Evolutionary conservation across 2,113 vertebrate species (phyloP).

Genomic region (Grammomys surdaster): DNA sequence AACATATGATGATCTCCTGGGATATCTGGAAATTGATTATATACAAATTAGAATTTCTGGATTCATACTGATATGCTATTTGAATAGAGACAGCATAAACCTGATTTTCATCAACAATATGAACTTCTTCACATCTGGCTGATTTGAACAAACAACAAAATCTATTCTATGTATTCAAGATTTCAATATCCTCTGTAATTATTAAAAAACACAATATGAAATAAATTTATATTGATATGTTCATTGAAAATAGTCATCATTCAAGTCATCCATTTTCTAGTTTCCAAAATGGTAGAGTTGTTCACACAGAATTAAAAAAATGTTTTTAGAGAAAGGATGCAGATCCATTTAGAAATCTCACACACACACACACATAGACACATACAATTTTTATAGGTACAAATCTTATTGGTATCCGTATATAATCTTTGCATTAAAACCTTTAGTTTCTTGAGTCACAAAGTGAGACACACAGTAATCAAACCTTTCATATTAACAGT

Average conservation of each 20-base stretch:
- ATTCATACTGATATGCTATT: slow-evolving; percentile 30
- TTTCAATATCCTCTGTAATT: background rate
- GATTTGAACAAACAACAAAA: background rate
- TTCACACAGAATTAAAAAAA: background rate
- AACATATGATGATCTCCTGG: background rate
- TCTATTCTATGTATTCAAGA: background rate
- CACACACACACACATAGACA: background rate
- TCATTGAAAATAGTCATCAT: background rate
- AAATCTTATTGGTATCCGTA: background rate
- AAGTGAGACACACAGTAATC: slow-evolving; percentile 65
- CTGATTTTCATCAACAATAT: slow-evolving; percentile 20
- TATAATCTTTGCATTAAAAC: slow-evolving; percentile 14
- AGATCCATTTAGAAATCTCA: background rate
- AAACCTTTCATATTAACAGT: slow-evolving; percentile 42
- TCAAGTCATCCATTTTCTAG: background rate
- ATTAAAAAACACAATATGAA: background rate
- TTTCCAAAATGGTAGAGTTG: slow-evolving; percentile 2
- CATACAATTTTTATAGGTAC: background rate
- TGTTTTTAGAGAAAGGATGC: background rate
- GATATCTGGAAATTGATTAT: background rate
- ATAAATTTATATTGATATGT: slow-evolving; percentile 3
- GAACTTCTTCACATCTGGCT: background rate
- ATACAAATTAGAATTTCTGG: background rate
- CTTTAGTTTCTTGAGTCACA: slow-evolving; percentile 64
- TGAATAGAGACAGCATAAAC: background rate